phyloP scores from a whole-genome alignment of 2,797 vertebrate genomes.

The Oryzias dopingdopingensis region DNA sequence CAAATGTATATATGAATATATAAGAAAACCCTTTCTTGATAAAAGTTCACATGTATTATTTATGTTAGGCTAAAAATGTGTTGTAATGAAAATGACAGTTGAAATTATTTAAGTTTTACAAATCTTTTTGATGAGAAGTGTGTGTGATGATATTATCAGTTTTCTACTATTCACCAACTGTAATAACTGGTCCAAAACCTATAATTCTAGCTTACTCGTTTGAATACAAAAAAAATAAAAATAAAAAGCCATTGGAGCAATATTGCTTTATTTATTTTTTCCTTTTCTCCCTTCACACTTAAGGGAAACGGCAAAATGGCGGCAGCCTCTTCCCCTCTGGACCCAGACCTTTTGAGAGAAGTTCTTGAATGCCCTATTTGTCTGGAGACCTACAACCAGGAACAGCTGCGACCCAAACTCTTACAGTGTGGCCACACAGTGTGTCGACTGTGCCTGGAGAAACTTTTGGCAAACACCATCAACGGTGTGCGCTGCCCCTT shows the following conservation, averaged over 20 bases:
- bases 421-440: constrained; percentile 95
- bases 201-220: neutral
- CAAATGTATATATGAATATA: too few species aligned
- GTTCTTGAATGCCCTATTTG: constrained; percentile 98
- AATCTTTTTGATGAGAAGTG: too few species aligned
- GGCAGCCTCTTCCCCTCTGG: constrained; percentile 80
- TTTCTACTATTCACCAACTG: too few species aligned
- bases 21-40: too few species aligned
- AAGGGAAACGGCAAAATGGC: constrained; percentile 76
- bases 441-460: constrained; percentile 94
- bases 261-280: neutral
- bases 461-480: constrained; percentile 92
- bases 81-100: too few species aligned
- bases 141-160: too few species aligned
- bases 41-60: too few species aligned
- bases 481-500: constrained; percentile 96
- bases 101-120: too few species aligned
- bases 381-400: constrained; percentile 92
- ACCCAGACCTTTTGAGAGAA: constrained; percentile 91
- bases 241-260: neutral
- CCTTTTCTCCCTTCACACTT: constrained; percentile 4
- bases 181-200: too few species aligned
- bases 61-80: too few species aligned
- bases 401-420: constrained; percentile 91
- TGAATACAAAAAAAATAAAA: neutral